Conservation (phyloP, 2,888 invertebrate genomes). For the Miltochrista miniata region DNA sequence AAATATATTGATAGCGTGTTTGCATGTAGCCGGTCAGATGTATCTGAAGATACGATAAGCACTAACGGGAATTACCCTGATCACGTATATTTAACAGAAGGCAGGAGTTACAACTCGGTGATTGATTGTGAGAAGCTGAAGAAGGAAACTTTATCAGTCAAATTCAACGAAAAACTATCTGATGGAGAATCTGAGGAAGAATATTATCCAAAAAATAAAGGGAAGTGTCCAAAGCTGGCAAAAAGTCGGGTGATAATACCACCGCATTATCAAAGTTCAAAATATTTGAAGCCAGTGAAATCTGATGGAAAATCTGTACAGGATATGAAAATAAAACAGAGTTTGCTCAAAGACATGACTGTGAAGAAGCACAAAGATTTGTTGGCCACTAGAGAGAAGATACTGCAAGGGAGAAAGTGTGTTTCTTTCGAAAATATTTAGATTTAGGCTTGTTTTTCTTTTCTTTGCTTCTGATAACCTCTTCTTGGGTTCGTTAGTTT, state of each 20-base stretch:
- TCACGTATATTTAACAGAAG: slow-evolving; percentile 41
- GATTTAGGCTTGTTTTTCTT: neutral
- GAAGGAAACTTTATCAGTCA: slow-evolving; percentile 50
- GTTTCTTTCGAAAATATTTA: slow-evolving; percentile 25
- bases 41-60: slow-evolving; percentile 50
- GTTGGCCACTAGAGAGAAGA: slow-evolving; percentile 78
- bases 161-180: slow-evolving; percentile 62
- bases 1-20: slow-evolving; percentile 56
- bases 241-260: slow-evolving; percentile 66
- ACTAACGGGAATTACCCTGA: slow-evolving; percentile 36
- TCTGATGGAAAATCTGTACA: slow-evolving; percentile 46
- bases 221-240: slow-evolving; percentile 67
- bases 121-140: slow-evolving; percentile 52
- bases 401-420: slow-evolving; percentile 85
- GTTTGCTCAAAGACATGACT: slow-evolving; percentile 74
- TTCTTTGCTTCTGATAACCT: neutral
- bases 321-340: slow-evolving; percentile 63
- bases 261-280: slow-evolving; percentile 71
- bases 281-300: slow-evolving; percentile 56
- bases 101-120: slow-evolving; percentile 69
- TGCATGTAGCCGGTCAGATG: slow-evolving; percentile 59
- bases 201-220: slow-evolving; percentile 52
- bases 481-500: too few species aligned
- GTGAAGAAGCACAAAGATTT: slow-evolving; percentile 82
- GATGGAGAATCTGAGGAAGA: slow-evolving; percentile 52